Evolutionary conservation across 2,888 invertebrate genomes (phyloP).

Genomic region (Anaspis maculata): DNA sequence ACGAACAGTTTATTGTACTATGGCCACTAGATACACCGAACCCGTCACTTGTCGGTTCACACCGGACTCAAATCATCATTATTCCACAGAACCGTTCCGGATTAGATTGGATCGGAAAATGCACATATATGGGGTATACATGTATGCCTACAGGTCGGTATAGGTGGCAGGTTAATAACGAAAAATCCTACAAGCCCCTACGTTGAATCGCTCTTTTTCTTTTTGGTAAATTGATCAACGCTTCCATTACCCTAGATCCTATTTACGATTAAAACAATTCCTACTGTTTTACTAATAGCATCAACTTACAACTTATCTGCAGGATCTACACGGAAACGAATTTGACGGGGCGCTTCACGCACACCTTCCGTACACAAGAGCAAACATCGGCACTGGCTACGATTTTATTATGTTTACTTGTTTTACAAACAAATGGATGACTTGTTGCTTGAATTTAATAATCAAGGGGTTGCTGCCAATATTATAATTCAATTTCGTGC

Average conservation of each 20-base stretch:
- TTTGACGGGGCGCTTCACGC: neutral
- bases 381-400: too few species aligned
- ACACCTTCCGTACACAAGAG: too few species aligned
- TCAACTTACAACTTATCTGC: slow-evolving; percentile 9
- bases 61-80: slow-evolving; percentile 17
- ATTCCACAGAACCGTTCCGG: too few species aligned
- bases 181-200: slow-evolving; percentile 19
- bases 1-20: slow-evolving; percentile 24
- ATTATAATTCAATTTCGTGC: slow-evolving; percentile 34
- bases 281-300: slow-evolving; percentile 11
- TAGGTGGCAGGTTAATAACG: too few species aligned
- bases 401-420: too few species aligned
- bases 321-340: neutral
- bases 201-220: slow-evolving; percentile 17
- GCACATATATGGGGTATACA: too few species aligned
- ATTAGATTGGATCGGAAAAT: slow-evolving; percentile 15
- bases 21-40: slow-evolving; percentile 12
- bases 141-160: too few species aligned
- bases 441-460: slow-evolving; percentile 8
- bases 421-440: slow-evolving; percentile 1
- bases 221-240: slow-evolving; percentile 21
- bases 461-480: slow-evolving; percentile 4
- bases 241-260: too few species aligned
- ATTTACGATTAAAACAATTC: slow-evolving; percentile 13
- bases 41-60: slow-evolving; percentile 26